A percentile compares a stretch with the other conserved stretches of the same genome.
These are phyloP conservation scores for Anguilla marmorata DNA, from an alignment of 2,797 vertebrate species.

Conservation along the genomic window DNA sequence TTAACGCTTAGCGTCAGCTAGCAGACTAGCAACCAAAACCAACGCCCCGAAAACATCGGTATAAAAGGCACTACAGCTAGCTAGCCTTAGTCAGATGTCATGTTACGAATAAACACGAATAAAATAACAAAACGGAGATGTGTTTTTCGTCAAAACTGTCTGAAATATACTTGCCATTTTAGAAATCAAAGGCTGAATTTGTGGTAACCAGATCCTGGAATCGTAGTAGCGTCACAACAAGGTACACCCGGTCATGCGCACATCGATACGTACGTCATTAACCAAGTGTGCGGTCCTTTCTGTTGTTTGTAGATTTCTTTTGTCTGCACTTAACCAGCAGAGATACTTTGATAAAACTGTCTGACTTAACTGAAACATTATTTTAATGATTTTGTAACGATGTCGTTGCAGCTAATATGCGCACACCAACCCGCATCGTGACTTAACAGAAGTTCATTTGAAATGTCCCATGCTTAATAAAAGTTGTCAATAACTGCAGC, in stretches of 20 bases:
- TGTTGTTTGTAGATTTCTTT: background rate
- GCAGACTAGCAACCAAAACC: constrained; percentile 25
- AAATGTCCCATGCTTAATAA: background rate
- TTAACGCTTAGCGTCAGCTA: background rate
- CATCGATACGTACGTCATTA: background rate
- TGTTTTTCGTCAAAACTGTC: background rate
- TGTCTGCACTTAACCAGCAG: background rate
- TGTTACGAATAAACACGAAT: background rate
- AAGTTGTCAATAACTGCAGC: no score
- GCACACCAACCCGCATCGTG: background rate
- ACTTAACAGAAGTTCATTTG: background rate
- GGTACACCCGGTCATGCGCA: constrained; percentile 29
- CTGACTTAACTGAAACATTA: background rate
- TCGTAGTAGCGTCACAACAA: constrained; percentile 3
- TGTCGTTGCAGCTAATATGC: background rate
- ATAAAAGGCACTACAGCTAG: background rate
- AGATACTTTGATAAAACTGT: no score
- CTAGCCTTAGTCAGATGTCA: background rate
- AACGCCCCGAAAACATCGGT: constrained; percentile 20
- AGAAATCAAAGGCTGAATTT: background rate
- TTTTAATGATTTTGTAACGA: background rate
- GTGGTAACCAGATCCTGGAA: background rate
- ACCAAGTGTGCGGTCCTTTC: background rate
- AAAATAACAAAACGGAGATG: background rate
- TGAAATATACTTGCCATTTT: constrained; percentile 32